Conservation (phyloP, 1,140 invertebrate genomes). For the Trichonephila clavata region DNA sequence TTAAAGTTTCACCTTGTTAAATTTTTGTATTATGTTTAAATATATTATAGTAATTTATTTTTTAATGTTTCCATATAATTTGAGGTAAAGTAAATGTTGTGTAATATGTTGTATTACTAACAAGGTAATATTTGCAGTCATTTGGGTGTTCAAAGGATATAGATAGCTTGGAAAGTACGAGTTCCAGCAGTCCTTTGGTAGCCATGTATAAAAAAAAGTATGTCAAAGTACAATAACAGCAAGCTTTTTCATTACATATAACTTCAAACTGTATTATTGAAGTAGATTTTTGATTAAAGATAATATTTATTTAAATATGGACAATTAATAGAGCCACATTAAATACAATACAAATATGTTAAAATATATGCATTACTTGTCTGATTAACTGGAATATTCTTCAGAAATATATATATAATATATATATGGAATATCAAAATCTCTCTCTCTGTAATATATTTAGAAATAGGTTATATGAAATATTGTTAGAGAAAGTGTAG, state of each 20-base stretch:
- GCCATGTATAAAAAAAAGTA: neutral
- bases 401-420: neutral
- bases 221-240: constrained; percentile 38
- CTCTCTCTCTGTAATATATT: neutral
- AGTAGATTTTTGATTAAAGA: neutral
- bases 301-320: neutral
- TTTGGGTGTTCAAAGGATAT: neutral
- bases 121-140: neutral
- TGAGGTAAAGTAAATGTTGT: neutral
- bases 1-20: no score
- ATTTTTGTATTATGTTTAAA: no score
- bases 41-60: no score
- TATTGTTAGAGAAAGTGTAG: neutral
- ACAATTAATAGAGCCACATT: neutral
- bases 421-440: neutral
- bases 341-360: neutral
- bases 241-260: neutral
- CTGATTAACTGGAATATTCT: no score
- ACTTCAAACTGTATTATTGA: neutral
- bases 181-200: neutral
- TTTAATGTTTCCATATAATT: neutral
- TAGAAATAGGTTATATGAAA: neutral
- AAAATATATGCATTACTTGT: neutral
- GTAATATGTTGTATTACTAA: neutral
- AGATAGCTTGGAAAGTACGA: neutral